Percentiles rank a stretch among this genome's conserved stretches.
Conservation (phyloP, 2,797 vertebrate genomes). For the Poeciliopsis infans region DNA sequence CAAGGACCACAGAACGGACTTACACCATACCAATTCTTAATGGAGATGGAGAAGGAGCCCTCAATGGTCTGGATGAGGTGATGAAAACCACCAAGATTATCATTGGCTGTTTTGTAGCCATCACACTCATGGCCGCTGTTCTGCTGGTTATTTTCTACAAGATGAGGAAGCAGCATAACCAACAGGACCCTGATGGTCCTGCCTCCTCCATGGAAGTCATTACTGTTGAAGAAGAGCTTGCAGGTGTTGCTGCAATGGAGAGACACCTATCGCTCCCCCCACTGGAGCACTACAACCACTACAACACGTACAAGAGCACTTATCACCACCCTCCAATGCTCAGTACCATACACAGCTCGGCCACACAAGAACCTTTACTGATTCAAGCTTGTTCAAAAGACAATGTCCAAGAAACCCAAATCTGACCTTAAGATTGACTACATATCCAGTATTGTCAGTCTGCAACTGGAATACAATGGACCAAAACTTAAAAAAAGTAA, state of each 20-base stretch:
- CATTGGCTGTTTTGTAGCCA: conserved; percentile 99
- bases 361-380: conserved; percentile 99
- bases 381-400: conserved; percentile 99
- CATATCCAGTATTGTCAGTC: conserved; percentile 54
- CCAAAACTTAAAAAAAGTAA: conserved; percentile 60
- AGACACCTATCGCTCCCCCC: conserved; percentile 96
- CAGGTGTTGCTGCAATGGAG: conserved; percentile 93
- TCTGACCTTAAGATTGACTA: conserved; percentile 81
- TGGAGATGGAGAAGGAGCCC: conserved; percentile 83
- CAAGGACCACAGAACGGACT: conserved; percentile 92
- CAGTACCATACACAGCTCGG: conserved; percentile 98
- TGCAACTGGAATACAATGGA: conserved; percentile 70
- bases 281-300: conserved; percentile 98
- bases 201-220: conserved; percentile 98
- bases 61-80: conserved; percentile 94
- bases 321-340: conserved; percentile 97
- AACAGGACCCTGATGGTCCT: conserved; percentile 95
- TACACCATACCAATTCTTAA: conserved; percentile 95
- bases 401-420: conserved; percentile 99
- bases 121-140: conserved; percentile 99
- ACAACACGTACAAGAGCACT: conserved; percentile 98
- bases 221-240: conserved; percentile 97
- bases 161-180: conserved; percentile 99
- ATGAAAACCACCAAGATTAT: conserved; percentile 99
- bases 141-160: conserved; percentile 99